Evolutionary conservation across 1,140 invertebrate genomes (phyloP), one percentile per base, ranked within the genome.

Genomic region (Aphis craccivora): DNA sequence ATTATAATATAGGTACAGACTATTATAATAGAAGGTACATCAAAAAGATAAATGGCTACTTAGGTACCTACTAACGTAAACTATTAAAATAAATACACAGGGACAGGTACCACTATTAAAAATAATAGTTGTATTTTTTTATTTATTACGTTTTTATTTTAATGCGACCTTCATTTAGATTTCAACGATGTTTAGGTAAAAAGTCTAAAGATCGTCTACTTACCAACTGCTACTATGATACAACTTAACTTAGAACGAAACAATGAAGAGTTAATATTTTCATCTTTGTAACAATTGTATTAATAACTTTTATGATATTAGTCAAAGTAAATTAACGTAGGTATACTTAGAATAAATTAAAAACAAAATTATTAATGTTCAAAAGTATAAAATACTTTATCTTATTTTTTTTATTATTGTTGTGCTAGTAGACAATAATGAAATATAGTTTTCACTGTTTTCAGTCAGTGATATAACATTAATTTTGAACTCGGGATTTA

Each of bases 341-440:
- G 84, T 87, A 20, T 45, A 20, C 86, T 87, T 35, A 4, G 45
- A 87, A 87, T 48, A 87, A 87, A 87, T 87, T 87, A 87, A 87
- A 87, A 87, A 87, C 30, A n/a, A 48, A 87, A 87, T n/a, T n/a
- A 48, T 30, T n/a, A 48, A 48, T n/a, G 18, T 35, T 20, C 14
- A 18, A 6, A 87, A 22, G 14, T 35, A 87, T 87, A 45, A 14
- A 87, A n/a, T 20, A 87, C 35, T 48, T 20, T 87, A 22, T 87
- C 3, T 51, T 87, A 35, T 22, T 30, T n/a, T 87, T 48, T 51
- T 48, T 45, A n/a, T n/a, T 48, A 51, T 87, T 51, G 30, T 48
- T 22, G n/a, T 18, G 8, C 45, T 87, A 1, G 20, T 6, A 14
- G 45, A 22, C n/a, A 2, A 35, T 60, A 60, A 30, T 67, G n/a